Evolutionary conservation across 2,113 vertebrate genomes (phyloP), one percentile per base, ranked within the genome.

Genomic region (Mellivora capensis): DNA sequence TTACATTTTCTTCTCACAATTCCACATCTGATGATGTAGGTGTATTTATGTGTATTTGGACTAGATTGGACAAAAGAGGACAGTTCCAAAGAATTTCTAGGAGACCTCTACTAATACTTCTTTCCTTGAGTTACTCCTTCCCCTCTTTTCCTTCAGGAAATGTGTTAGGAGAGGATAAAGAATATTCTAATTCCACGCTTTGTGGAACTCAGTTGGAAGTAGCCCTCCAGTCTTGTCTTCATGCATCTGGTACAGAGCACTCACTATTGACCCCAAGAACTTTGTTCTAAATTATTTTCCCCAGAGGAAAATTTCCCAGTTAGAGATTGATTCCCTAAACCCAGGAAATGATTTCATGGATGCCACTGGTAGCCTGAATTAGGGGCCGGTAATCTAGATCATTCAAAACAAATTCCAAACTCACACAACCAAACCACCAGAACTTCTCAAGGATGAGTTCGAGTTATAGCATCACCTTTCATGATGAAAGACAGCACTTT

Each of bases 221-320:
- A 80, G 34, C 11, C 84, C 34, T 39, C 20, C 27, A 39, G 15
- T 80, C 17, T 54, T 42, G 39, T 87, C 31, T 74, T 85, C 14
- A 4, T 27, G 11, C 15, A 72, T n/a, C 20, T 17, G 72, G 7
- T 49, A 85, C 20, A 67, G 57, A 64, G 17, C 34, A 49, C 6
- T 61, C 49, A 25, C 39, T 93, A 18, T 59, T 57, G 80, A 90
- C 49, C 49, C 57, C 8, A 14, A 94, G 93, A 67, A 31, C n/a
- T 85, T 94, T 89, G n/a, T 81, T 97, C 6, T 90, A 76, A 95
- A 81, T 96, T 86, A 80, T 59, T 92, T 82, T 42, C 42, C 37
- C 47, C 14, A 62, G 59, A 88, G 17, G n/a, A 64, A 92, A 61
- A 85, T 34, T 80, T 77, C 44, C 34, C 54, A 94, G 42, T 29